Evolutionary conservation across 2,888 invertebrate genomes (phyloP).

Genomic region (Zonitis immaculata): DNA sequence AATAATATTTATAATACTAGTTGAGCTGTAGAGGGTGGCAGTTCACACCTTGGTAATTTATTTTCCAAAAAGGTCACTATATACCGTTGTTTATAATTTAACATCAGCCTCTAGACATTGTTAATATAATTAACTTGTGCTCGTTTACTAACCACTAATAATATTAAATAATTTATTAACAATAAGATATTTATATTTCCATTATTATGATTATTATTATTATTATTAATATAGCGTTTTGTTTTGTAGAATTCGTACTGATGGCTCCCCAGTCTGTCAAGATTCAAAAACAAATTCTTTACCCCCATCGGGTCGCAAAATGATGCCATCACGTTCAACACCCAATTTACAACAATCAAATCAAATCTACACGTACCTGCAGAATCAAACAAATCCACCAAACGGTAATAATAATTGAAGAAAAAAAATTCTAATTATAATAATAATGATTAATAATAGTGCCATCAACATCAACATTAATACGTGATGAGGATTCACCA

Average conservation of each 20-base stretch:
- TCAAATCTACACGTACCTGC: conserved; percentile 39
- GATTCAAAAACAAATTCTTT: conserved; percentile 6
- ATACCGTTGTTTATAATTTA: not conserved
- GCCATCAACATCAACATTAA: conserved; percentile 20
- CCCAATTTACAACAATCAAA: conserved; percentile 45
- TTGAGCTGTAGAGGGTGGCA: conserved; percentile 7
- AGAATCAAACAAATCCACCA: conserved; percentile 39
- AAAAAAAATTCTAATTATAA: too few relatives aligned
- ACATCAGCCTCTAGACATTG: not conserved
- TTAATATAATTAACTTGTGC: not conserved
- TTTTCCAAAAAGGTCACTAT: not conserved
- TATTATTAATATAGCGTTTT: too few relatives aligned
- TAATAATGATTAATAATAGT: conserved; percentile 7
- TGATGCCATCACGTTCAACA: conserved; percentile 51
- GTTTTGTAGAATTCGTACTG: conserved; percentile 36
- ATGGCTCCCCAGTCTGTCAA: conserved; percentile 36
- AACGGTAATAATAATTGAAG: conserved; percentile 27
- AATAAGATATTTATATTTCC: too few relatives aligned
- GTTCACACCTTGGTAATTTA: conserved; percentile 7
- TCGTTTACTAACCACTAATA: not conserved
- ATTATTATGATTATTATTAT: too few relatives aligned
- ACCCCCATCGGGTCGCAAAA: conserved; percentile 31
- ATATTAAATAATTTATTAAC: not conserved
- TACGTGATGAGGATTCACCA: conserved; percentile 52
- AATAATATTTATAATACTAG: conserved; percentile 11